Conservation (phyloP, 2,888 invertebrate genomes). For the Drosophila anomalata region DNA sequence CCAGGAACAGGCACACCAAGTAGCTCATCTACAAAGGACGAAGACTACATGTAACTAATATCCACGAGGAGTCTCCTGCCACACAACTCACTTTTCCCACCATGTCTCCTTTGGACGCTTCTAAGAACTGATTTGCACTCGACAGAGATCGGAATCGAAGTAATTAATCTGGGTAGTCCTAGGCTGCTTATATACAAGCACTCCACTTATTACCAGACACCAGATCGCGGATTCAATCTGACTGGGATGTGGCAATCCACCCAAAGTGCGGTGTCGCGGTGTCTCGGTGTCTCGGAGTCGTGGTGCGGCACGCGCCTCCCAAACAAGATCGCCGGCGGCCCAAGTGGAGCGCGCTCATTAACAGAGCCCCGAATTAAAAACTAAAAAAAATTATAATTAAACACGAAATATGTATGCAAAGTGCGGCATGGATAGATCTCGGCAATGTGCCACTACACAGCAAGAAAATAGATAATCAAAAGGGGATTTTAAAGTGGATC, state of each 20-base stretch:
- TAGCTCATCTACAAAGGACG: conserved; percentile 48
- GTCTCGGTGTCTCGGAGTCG: not conserved
- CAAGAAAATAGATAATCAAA: not conserved
- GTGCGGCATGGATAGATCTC: conserved; percentile 38
- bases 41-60: not conserved
- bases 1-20: conserved; percentile 58
- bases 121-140: conserved; percentile 61
- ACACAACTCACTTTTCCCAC: conserved; percentile 64
- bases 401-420: conserved; percentile 64
- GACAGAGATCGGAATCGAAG: conserved; percentile 59
- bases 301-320: conserved; percentile 40
- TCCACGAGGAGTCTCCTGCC: not conserved
- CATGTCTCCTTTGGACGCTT: conserved; percentile 19
- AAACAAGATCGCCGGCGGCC: conserved; percentile 37
- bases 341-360: conserved; percentile 65
- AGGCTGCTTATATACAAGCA: conserved; percentile 61
- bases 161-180: conserved; percentile 71
- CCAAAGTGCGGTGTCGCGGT: conserved; percentile 11
- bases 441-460: not conserved
- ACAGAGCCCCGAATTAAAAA: conserved; percentile 39
- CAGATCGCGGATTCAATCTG: conserved; percentile 34
- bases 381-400: conserved; percentile 55
- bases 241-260: conserved; percentile 44
- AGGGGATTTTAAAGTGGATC: too few species aligned
- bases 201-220: conserved; percentile 8